Conservation (phyloP, 2,888 invertebrate genomes). For the Pyrgus malvae region DNA sequence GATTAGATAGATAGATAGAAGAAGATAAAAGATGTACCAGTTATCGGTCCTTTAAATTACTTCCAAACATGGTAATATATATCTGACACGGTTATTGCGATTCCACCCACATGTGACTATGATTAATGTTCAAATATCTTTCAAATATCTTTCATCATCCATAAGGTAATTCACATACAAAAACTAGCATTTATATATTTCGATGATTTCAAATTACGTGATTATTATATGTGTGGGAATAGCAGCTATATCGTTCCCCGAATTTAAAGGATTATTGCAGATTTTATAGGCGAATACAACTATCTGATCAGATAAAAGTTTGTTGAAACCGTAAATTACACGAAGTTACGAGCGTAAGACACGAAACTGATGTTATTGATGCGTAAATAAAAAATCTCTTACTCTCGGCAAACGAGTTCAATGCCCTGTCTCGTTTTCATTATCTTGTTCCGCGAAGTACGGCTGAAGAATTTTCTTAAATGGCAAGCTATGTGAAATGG, state of each 20-base stretch:
- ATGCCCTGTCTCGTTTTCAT: slow-evolving; percentile 75
- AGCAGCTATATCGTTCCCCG: too few species aligned
- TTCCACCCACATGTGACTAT: neutral
- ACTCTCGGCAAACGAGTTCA: slow-evolving; percentile 54
- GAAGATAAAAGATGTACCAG: too few species aligned
- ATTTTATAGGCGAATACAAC: neutral
- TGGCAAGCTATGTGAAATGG: neutral
- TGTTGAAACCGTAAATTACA: slow-evolving; percentile 7
- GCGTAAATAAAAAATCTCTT: slow-evolving; percentile 21
- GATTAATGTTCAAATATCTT: neutral
- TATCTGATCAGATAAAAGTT: slow-evolving; percentile 16
- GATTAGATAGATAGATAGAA: too few species aligned
- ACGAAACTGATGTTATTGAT: slow-evolving; percentile 16
- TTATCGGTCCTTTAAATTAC: too few species aligned
- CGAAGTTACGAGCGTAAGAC: slow-evolving; percentile 18
- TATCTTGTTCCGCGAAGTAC: slow-evolving; percentile 46
- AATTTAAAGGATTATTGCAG: too few species aligned
- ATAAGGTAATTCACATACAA: too few species aligned
- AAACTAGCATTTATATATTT: too few species aligned
- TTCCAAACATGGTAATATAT: too few species aligned
- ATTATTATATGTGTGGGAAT: too few species aligned
- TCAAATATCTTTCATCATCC: too few species aligned
- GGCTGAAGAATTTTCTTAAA: neutral
- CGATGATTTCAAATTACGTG: too few species aligned
- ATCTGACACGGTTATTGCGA: neutral